Conservation (phyloP, 2,113 vertebrate species). For the Brachypodius melanocephalos region DNA sequence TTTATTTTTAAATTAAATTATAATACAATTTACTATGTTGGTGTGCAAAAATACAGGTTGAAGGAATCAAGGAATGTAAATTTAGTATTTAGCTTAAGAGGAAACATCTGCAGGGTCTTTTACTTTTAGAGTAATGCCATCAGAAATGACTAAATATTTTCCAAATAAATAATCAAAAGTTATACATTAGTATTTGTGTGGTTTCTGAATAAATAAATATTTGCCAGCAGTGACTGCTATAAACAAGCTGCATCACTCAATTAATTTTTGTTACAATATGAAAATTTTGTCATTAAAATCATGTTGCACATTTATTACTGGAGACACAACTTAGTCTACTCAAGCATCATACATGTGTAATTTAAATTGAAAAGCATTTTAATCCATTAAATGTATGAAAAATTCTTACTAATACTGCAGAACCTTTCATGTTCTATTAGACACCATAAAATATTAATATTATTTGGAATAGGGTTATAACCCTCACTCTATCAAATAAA, state of each 20-base stretch:
- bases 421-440: not conserved
- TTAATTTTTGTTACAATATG: not conserved
- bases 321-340: not conserved
- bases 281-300: not conserved
- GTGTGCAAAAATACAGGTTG: not conserved
- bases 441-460: not conserved
- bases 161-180: not conserved
- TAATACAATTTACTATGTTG: not conserved
- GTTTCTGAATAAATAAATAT: not conserved
- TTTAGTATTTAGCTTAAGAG: not conserved
- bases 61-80: not conserved
- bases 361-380: not conserved
- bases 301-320: not conserved
- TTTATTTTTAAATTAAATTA: not conserved
- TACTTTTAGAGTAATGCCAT: not conserved
- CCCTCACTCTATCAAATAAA: not conserved
- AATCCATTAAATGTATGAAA: not conserved
- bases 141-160: not conserved
- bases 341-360: not conserved
- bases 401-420: not conserved
- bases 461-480: not conserved
- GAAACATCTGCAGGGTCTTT: not conserved
- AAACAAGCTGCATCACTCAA: not conserved
- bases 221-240: not conserved
- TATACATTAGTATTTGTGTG: not conserved